Evolutionary conservation across 2,888 invertebrate genomes (phyloP), one percentile per base, ranked within the genome.

Genomic region (Orthosia incerta): DNA sequence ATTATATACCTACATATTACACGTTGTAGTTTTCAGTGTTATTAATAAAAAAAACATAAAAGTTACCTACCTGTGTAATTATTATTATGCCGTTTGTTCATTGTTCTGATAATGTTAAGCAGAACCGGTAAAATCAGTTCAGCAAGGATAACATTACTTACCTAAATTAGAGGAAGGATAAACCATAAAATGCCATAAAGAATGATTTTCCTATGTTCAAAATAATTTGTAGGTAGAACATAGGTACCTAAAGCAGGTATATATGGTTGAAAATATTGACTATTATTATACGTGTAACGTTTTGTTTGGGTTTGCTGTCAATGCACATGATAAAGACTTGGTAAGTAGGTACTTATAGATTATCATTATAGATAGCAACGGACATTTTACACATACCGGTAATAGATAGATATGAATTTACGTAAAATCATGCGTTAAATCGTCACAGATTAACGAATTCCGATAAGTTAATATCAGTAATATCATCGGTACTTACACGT

Each of bases 171-270:
- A 79, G 80, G 79, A 60, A 71, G 57, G 9, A 48, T 31, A 48
- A 65, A 57, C 15, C 4, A 57, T 63, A 48, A 15, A 61, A 79
- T 68, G 50, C 48, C 15, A 51, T 48, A 16, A 48, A 46, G 0
- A 53, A 60, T 23, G 18, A 23, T 73, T 74, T 74, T 67, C 80
- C 80, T 80, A 50, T 39, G 31, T n/a, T 59, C 5, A 26, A 69
- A 39, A 55, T 23, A 39, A 18, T 45, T n/a, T 50, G 15, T 46
- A 53, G 12, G 57, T 13, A 16, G 13, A 23, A 45, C 48, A 16
- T 57, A 39, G 39, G 39, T 39, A 53, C 48, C 23, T 55, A 63
- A 9, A 74, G 46, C 18, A 23, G 39, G 20, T 3, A 64, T 15
- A 60, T 39, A 16, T 64, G 3, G 16, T 61, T 26, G 13, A 55